Conservation (phyloP, 2,888 invertebrate species). For the Dryomyza anilis region DNA sequence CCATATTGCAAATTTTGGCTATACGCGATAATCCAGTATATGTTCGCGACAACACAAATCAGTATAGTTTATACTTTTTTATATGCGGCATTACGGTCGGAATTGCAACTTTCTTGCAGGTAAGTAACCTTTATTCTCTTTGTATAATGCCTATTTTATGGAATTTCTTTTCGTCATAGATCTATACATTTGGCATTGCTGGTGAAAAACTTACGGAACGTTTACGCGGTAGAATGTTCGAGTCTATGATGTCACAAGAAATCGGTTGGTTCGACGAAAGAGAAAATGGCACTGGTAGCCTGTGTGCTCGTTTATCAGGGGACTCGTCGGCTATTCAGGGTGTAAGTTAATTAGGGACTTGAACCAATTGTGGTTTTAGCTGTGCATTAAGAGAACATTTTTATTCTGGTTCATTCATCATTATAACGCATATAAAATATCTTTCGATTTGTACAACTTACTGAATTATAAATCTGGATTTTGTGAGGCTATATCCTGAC, state of each 20-base stretch:
- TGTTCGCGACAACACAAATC: conserved; percentile 66
- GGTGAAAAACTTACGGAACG: conserved; percentile 81
- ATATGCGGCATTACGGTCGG: conserved; percentile 71
- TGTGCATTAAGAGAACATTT: too few relatives aligned
- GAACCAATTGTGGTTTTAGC: too few relatives aligned
- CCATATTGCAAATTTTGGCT: conserved; percentile 69
- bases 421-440: too few relatives aligned
- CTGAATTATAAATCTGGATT: too few relatives aligned
- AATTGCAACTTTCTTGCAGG: conserved; percentile 71
- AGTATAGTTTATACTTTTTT: conserved; percentile 71
- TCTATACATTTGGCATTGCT: conserved; percentile 74
- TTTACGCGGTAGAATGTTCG: conserved; percentile 70
- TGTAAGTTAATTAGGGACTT: conserved; percentile 61
- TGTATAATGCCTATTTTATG: not conserved
- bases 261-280: conserved; percentile 77
- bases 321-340: conserved; percentile 82
- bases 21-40: conserved; percentile 60
- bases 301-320: conserved; percentile 75
- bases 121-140: too few relatives aligned
- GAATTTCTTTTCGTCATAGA: conserved; percentile 50
- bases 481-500: too few relatives aligned
- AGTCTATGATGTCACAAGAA: conserved; percentile 73
- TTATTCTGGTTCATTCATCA: too few relatives aligned
- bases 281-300: conserved; percentile 74
- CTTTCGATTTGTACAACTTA: too few relatives aligned